phyloP scores from a whole-genome alignment of 2,888 invertebrate genomes.

The Emmelina monodactyla region DNA sequence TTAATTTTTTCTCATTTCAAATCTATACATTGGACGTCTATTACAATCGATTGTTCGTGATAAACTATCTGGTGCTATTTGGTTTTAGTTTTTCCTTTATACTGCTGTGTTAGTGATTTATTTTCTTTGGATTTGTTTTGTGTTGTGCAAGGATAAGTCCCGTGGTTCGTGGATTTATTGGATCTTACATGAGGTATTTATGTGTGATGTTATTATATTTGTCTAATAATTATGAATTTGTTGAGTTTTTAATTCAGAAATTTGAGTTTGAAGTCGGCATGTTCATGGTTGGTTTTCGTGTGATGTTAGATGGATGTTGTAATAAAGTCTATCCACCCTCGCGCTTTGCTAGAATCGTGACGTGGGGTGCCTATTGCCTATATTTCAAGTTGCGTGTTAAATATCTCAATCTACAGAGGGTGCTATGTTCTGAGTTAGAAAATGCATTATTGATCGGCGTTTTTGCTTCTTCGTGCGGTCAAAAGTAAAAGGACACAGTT shows the following conservation, averaged over 20 bases:
- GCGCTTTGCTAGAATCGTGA: conserved; percentile 11
- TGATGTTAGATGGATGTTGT: neutral
- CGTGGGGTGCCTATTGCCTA: neutral
- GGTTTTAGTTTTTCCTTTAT: conserved; percentile 22
- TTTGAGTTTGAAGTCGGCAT: neutral
- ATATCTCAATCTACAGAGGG: conserved; percentile 21
- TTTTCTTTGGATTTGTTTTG: conserved; percentile 30
- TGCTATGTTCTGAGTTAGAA: neutral
- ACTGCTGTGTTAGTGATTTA: conserved; percentile 38
- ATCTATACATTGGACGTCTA: conserved; percentile 38
- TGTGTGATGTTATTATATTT: neutral
- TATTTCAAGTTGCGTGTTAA: conserved; percentile 21
- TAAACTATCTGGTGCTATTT: conserved; percentile 30
- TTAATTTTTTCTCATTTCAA: conserved; percentile 36
- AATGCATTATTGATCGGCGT: neutral
- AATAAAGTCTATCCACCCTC: conserved; percentile 16
- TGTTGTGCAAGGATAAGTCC: conserved; percentile 1
- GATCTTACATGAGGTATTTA: neutral
- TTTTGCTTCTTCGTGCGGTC: neutral
- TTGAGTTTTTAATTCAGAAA: conserved; percentile 1
- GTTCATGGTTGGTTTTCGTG: too few relatives aligned
- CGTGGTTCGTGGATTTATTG: neutral
- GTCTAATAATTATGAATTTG: neutral
- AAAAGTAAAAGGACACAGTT: too few relatives aligned
- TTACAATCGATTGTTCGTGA: conserved; percentile 39